Evolutionary conservation across 2,797 vertebrate genomes (phyloP).

Genomic region (Linurgus olivaceus): DNA sequence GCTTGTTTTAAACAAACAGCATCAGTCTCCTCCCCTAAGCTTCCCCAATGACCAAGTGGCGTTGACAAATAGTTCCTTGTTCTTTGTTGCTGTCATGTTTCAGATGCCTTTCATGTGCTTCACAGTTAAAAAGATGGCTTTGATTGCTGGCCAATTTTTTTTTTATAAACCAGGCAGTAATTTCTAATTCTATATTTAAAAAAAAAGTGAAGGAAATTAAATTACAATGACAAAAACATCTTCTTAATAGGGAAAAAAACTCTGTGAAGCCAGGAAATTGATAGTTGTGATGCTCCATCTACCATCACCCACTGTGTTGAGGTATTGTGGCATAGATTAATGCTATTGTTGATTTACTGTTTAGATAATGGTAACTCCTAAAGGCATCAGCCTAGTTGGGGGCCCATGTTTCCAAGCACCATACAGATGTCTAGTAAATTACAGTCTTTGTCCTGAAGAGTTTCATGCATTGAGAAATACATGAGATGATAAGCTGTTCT

Average conservation of each 20-base stretch:
- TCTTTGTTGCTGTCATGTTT: slow-evolving; percentile 37
- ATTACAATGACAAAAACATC: neutral
- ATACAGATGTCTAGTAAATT: neutral
- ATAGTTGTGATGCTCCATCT: neutral
- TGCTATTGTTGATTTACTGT: neutral
- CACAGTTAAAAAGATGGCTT: slow-evolving; percentile 50
- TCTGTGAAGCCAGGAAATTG: slow-evolving; percentile 17
- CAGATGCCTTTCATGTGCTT: slow-evolving; percentile 50
- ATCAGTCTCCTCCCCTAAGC: slow-evolving; percentile 36
- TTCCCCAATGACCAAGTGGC: slow-evolving; percentile 39
- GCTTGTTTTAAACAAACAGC: slow-evolving; percentile 60
- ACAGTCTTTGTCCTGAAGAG: neutral
- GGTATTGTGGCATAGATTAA: neutral
- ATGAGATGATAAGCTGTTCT: neutral
- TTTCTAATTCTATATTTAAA: slow-evolving; percentile 49
- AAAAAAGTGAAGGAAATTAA: slow-evolving; percentile 35
- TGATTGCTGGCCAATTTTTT: slow-evolving; percentile 35
- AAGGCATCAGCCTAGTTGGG: neutral
- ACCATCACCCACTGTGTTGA: neutral
- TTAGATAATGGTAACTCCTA: neutral
- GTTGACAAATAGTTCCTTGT: slow-evolving; percentile 39
- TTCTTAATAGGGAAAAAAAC: neutral
- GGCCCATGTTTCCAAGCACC: neutral
- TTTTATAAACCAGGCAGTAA: slow-evolving; percentile 24
- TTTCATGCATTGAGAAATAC: neutral